Evolutionary conservation across 1,140 invertebrate genomes (phyloP), one percentile per base, ranked within the genome.

Genomic region (Ceratina japonica): DNA sequence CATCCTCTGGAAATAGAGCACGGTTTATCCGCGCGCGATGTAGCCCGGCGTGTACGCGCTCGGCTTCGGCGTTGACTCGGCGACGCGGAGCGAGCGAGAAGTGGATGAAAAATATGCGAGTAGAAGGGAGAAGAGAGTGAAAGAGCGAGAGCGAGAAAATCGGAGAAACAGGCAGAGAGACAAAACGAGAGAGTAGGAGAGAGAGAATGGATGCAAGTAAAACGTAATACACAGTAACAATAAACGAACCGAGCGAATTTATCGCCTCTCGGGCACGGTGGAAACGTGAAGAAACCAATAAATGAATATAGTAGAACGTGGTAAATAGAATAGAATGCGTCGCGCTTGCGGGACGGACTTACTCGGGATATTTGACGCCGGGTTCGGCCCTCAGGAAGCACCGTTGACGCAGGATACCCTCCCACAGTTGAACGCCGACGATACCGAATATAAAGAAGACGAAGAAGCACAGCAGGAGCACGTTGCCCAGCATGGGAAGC

Each of bases 381-480:
- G 94, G 93, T 79, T 95, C 93, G 62, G 94, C 93, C 70, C 95
- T 94, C 75, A 98, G 94, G 89, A 97, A 98, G 91, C 98, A 99
- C 59, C 98, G 94, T 90, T 99, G 98, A 73, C 98, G 93, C 52
- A 99, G 93, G 52, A 99, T 97, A 5, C 99, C 99, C 88, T 99
- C 97, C 99, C 99, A 99, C 15, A 99, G 94, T 92, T 99, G 99
- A 16, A 99, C 99, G 1, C 99, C 99, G 79, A 99, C 97, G 89
- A 99, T 99, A 63, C 99, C 99, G 91, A 99, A 99, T 90, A 99
- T 99, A 95, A 99, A 99, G 95, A 99, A 99, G 56, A 99, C 98
- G 94, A 99, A 99, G 94, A 99, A 99, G 93, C 99, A 99, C 58
- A 99, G 93, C 58, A 99, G 94, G 71, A 99, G 94, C 44, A 99